A percentile compares a stretch with the other conserved stretches of the same genome.
Evolutionary conservation across 2,888 invertebrate species (phyloP).

Genomic region (Plusia festucae): DNA sequence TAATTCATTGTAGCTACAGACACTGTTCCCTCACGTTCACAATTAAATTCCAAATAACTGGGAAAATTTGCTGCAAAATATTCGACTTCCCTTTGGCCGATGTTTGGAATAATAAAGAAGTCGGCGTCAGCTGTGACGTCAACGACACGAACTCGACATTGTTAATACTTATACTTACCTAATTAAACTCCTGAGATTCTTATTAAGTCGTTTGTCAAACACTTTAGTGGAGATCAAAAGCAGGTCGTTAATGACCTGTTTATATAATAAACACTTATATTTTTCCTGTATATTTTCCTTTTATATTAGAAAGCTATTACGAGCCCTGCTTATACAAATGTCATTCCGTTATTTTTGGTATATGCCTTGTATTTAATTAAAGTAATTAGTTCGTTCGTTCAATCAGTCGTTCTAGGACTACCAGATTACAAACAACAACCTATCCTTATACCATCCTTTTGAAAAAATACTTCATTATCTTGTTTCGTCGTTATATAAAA

Average conservation of each 20-base stretch:
- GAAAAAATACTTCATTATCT: neutral
- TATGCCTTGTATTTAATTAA: no score
- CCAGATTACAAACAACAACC: no score
- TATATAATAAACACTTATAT: neutral
- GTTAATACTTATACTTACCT: constrained; percentile 8
- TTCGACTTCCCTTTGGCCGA: constrained; percentile 3
- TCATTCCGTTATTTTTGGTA: no score
- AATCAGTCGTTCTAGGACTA: no score
- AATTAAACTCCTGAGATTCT: constrained; percentile 5
- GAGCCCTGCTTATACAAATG: no score
- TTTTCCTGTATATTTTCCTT: no score
- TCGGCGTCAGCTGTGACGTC: constrained; percentile 1
- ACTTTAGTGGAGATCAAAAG: neutral
- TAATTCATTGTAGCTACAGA: neutral
- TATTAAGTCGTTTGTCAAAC: neutral
- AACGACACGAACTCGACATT: neutral
- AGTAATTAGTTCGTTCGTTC: no score
- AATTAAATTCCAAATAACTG: constrained; percentile 8
- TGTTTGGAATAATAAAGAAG: constrained; percentile 10
- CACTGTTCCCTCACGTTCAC: neutral
- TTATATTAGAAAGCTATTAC: neutral
- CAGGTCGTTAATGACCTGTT: neutral
- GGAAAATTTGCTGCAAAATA: constrained; percentile 6
- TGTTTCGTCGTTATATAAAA: neutral
- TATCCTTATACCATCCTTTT: no score